These are phyloP conservation scores for Spatula clypeata DNA, from an alignment of 2,797 vertebrate genomes.

Conservation along the genomic window DNA sequence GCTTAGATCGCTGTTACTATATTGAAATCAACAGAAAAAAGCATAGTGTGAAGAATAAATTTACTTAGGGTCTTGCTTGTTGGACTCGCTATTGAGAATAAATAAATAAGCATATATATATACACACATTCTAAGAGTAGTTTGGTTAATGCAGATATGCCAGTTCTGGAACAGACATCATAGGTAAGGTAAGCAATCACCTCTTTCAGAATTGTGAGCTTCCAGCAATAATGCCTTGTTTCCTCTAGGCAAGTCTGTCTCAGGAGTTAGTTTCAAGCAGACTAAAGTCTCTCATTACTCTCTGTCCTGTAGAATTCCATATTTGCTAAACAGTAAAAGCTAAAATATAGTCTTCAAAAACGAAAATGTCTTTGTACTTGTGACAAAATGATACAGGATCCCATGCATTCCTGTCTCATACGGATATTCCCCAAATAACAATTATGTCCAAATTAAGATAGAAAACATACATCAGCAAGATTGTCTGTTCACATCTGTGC, in stretches of 20 bases:
- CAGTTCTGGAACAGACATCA: background rate
- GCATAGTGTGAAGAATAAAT: background rate
- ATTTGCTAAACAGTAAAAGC: background rate
- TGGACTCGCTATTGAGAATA: background rate
- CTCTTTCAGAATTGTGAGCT: background rate
- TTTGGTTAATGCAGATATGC: background rate
- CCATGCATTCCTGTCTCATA: background rate
- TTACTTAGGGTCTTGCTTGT: background rate
- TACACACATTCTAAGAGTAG: background rate
- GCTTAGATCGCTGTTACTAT: background rate
- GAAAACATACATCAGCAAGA: background rate
- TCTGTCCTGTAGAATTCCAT: background rate
- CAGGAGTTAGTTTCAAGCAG: background rate
- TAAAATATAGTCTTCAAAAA: background rate
- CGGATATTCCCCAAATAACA: background rate
- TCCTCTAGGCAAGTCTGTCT: background rate
- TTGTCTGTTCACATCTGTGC: background rate
- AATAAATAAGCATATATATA: background rate
- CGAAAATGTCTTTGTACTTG: background rate
- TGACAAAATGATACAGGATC: background rate
- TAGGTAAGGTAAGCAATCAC: background rate
- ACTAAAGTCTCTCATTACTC: background rate
- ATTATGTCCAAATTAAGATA: background rate
- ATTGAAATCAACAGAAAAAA: background rate
- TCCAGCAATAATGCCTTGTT: background rate